Conservation (phyloP, 2,888 invertebrate genomes). For the Megaustenia siamemsis region DNA sequence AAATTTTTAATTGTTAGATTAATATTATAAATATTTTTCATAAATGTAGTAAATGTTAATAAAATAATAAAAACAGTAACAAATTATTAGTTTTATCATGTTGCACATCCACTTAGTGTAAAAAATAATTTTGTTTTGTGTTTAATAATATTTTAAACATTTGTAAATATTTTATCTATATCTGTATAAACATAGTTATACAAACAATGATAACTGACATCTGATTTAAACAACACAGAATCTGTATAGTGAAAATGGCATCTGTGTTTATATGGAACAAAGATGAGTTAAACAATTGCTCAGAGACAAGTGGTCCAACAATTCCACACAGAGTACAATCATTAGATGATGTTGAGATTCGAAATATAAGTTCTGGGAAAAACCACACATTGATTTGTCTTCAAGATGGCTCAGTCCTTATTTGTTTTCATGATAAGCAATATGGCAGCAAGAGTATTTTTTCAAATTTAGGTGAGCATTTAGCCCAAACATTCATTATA, state of each 20-base stretch:
- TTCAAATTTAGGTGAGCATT: constrained; percentile 74
- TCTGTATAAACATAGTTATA: neutral
- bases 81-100: too few relatives aligned
- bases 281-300: constrained; percentile 87
- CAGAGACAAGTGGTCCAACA: constrained; percentile 86
- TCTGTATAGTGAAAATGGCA: constrained; percentile 52
- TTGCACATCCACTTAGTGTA: too few relatives aligned
- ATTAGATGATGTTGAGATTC: constrained; percentile 60
- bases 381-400: constrained; percentile 91
- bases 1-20: too few relatives aligned
- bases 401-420: constrained; percentile 88
- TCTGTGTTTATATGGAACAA: constrained; percentile 86
- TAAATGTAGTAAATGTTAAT: too few relatives aligned
- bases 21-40: too few relatives aligned
- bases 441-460: constrained; percentile 85
- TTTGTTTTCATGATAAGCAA: constrained; percentile 96
- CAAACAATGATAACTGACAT: neutral
- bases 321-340: constrained; percentile 80
- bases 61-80: too few relatives aligned
- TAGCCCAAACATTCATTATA: neutral
- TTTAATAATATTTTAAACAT: neutral
- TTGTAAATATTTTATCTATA: neutral
- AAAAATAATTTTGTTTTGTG: too few relatives aligned
- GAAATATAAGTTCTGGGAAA: constrained; percentile 86
- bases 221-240: neutral